A percentile compares a stretch with the other conserved stretches of the same genome.
These are phyloP conservation scores for Actinopyga echinites DNA, from an alignment of 53 echinoderm and acorn worm species.

Conservation along the genomic window DNA sequence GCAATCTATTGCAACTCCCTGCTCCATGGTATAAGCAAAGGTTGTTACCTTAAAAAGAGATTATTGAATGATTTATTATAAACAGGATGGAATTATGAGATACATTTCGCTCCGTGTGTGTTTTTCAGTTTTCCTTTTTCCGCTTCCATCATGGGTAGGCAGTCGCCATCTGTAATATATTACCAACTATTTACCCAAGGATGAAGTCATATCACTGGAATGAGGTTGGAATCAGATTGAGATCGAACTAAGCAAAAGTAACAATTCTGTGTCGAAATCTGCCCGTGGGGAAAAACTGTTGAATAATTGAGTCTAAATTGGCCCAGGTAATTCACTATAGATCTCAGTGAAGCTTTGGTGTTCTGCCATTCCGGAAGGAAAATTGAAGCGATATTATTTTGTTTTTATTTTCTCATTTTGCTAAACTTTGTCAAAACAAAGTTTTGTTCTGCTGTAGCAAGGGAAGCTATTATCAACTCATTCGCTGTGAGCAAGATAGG, in stretches of 20 bases:
- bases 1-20: too few species aligned
- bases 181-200: constrained; percentile 20
- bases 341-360: not conserved
- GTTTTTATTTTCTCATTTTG: too few species aligned
- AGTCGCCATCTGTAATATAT: constrained; percentile 25
- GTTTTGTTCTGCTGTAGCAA: too few species aligned
- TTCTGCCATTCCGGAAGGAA: too few species aligned
- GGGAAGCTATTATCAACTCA: too few species aligned
- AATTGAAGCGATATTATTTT: too few species aligned
- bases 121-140: too few species aligned
- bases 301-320: constrained; percentile 14
- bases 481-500: too few species aligned
- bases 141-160: too few species aligned
- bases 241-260: not conserved
- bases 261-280: not conserved
- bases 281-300: not conserved
- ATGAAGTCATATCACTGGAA: not conserved
- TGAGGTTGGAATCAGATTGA: not conserved
- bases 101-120: not conserved
- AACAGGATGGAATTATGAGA: constrained; percentile 18
- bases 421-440: too few species aligned
- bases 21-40: too few species aligned
- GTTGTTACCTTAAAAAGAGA: constrained; percentile 28
- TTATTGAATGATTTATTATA: constrained; percentile 38
- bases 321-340: not conserved